phyloP scores from a whole-genome alignment of 1,140 invertebrate species.

The Ctenoplectra terminalis region DNA sequence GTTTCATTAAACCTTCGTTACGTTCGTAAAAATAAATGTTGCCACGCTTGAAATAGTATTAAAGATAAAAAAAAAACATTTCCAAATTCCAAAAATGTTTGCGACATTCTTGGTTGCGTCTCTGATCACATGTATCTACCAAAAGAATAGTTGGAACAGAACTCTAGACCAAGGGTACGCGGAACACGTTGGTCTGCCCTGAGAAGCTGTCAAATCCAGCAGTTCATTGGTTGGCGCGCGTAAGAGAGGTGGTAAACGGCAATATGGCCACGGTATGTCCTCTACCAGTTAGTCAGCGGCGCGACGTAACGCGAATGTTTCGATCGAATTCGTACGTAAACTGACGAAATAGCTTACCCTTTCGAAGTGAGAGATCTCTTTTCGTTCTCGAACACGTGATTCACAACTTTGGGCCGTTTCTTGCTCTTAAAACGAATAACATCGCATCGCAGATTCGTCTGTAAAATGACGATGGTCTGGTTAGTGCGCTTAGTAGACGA shows the following conservation, averaged over 20 bases:
- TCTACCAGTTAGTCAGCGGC: conserved; percentile 63
- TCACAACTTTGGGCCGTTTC: not conserved
- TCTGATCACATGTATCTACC: not conserved
- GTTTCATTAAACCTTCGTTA: too few species aligned
- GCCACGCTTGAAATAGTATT: not conserved
- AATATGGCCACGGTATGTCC: conserved; percentile 77
- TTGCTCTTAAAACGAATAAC: conserved; percentile 53
- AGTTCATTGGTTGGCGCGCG: conserved; percentile 50
- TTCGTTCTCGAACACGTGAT: not conserved
- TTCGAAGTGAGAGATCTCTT: conserved; percentile 41
- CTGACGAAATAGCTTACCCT: conserved; percentile 49
- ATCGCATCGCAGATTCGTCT: conserved; percentile 47
- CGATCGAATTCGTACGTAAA: conserved; percentile 6
- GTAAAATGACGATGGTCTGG: conserved; percentile 51
- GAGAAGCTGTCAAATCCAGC: conserved; percentile 62
- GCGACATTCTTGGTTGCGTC: not conserved
- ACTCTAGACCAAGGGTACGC: not conserved
- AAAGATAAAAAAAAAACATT: not conserved
- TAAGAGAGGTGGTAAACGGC: conserved; percentile 64
- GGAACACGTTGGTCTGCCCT: conserved; percentile 36
- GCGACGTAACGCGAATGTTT: conserved; percentile 62
- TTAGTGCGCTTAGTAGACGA: conserved; percentile 25
- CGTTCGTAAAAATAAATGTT: not conserved
- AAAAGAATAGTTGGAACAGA: not conserved
- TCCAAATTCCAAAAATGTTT: not conserved